Conservation (phyloP, 2,113 vertebrate genomes). For the Halcyon senegalensis region DNA sequence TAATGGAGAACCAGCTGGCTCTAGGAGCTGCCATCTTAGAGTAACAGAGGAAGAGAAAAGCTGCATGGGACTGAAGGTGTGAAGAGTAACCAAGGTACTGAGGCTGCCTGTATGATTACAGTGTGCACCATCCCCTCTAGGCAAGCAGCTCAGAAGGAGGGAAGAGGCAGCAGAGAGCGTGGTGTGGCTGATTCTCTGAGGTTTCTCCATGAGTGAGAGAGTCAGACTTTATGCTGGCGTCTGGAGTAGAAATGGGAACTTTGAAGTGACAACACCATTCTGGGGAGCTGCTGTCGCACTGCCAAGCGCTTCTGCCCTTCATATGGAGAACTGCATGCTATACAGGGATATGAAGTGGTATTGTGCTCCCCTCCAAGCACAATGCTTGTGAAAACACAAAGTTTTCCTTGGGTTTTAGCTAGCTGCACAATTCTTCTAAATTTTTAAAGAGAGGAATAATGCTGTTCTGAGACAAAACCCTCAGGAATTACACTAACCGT, state of each 20-base stretch:
- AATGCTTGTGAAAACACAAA: too few species aligned
- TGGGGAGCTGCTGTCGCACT: neutral
- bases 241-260: neutral
- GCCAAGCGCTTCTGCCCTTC: rapidly evolving
- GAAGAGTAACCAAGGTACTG: neutral
- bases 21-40: neutral
- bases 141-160: neutral
- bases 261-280: neutral
- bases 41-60: neutral
- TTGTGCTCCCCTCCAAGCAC: neutral
- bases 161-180: neutral
- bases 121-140: rapidly evolving
- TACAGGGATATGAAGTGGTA: rapidly evolving
- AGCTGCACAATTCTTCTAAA: neutral
- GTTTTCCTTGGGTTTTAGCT: neutral
- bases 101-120: neutral
- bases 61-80: neutral
- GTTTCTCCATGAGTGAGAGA: neutral
- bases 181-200: neutral
- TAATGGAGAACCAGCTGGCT: neutral
- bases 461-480: neutral
- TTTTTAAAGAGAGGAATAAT: neutral
- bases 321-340: rapidly evolving
- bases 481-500: neutral
- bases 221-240: neutral